A percentile compares a stretch with the other conserved stretches of the same genome.
Conservation (phyloP, 2,888 invertebrate genomes). For the Drosophila neotestacea region DNA sequence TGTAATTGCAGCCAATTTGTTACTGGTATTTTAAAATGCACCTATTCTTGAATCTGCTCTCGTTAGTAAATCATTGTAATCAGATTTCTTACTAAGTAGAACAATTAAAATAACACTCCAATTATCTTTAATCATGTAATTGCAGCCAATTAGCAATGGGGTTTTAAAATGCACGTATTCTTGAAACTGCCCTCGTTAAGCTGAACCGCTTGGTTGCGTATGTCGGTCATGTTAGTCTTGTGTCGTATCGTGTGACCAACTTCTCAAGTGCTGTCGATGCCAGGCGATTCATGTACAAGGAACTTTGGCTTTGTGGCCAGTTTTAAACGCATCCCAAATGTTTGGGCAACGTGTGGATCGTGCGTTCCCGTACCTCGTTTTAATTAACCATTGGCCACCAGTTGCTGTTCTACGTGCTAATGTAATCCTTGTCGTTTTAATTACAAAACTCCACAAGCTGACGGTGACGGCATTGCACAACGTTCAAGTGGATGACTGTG, state of each 20-base stretch:
- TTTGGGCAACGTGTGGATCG: constrained; percentile 50
- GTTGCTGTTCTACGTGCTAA: constrained; percentile 73
- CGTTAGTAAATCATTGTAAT: no score
- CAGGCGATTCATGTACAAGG: constrained; percentile 44
- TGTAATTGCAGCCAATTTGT: no score
- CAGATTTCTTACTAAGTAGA: no score
- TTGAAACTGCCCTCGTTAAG: background rate
- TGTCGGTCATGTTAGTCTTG: constrained; percentile 31
- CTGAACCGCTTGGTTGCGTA: constrained; percentile 8
- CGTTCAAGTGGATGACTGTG: constrained; percentile 29
- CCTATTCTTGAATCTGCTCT: no score
- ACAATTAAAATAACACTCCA: background rate
- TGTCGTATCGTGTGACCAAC: constrained; percentile 43
- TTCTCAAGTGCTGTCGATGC: constrained; percentile 52
- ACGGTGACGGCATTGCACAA: constrained; percentile 28
- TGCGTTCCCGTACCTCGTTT: constrained; percentile 41
- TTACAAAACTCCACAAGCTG: constrained; percentile 72
- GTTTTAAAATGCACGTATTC: background rate
- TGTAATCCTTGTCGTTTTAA: constrained; percentile 73
- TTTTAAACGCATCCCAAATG: constrained; percentile 47
- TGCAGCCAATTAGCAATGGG: no score
- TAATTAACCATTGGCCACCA: constrained; percentile 76
- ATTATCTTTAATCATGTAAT: background rate
- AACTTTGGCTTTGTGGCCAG: constrained; percentile 42
- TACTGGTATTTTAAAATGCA: no score